Conservation (phyloP, 2,888 invertebrate species). For the Cistogaster globosa region DNA sequence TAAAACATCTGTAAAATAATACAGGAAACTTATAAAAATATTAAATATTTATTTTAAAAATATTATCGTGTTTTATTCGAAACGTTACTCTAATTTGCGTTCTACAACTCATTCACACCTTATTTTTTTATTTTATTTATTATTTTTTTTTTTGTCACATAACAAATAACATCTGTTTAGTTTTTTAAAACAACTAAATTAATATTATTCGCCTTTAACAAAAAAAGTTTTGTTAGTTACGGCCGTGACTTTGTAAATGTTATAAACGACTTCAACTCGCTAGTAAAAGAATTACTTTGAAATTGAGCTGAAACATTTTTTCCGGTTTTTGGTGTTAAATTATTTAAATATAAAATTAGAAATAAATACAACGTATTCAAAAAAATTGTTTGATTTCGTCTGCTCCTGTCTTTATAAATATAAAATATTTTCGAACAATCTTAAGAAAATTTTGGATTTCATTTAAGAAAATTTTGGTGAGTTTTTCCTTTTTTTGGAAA, state of each 20-base stretch:
- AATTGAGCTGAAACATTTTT: constrained; percentile 4
- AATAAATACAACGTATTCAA: background rate
- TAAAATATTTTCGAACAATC: background rate
- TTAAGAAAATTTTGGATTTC: constrained; percentile 22
- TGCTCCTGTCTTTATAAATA: background rate
- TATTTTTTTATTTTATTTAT: too few species aligned
- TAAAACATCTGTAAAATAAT: constrained; percentile 61
- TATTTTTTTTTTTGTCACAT: constrained; percentile 37
- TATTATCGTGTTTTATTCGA: constrained; percentile 22
- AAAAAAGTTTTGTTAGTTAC: constrained; percentile 29
- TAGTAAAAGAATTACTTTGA: background rate
- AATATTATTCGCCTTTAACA: background rate
- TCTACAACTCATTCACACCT: constrained; percentile 49
- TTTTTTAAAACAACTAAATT: background rate
- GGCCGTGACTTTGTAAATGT: constrained; percentile 59
- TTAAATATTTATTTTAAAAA: constrained; percentile 46
- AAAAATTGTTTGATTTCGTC: constrained; percentile 2
- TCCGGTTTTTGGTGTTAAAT: background rate
- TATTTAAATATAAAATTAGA: background rate
- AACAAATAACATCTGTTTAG: constrained; percentile 24
- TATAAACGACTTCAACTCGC: constrained; percentile 47
- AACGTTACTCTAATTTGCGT: constrained; percentile 39
- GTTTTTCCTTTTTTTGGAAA: background rate
- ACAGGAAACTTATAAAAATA: constrained; percentile 68
- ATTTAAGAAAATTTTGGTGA: constrained; percentile 31